A percentile compares a stretch with the other conserved stretches of the same genome.
These are phyloP conservation scores for Ormyrus pomaceus DNA, from an alignment of 2,888 invertebrate genomes.

Conservation along the genomic window DNA sequence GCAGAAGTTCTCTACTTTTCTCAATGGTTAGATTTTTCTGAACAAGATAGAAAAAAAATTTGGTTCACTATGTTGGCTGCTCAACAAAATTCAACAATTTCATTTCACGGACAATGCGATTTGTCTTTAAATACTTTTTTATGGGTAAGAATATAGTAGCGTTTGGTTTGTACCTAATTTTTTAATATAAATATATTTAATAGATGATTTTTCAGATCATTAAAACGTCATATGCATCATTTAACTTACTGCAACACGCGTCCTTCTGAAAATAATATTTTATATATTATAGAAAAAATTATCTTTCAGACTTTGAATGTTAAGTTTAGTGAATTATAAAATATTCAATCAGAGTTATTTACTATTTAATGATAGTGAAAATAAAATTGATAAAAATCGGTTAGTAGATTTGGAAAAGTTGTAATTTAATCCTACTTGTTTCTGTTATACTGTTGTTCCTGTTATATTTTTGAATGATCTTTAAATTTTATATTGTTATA, in stretches of 20 bases:
- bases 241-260: conserved; percentile 36
- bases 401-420: too few species aligned
- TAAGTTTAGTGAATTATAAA: too few species aligned
- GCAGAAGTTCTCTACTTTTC: conserved; percentile 35
- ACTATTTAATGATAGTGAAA: too few species aligned
- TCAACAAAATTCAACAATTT: conserved; percentile 24
- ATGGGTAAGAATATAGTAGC: conserved; percentile 25
- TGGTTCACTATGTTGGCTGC: conserved; percentile 43
- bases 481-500: too few species aligned
- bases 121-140: conserved; percentile 46
- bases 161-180: neutral
- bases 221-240: conserved; percentile 51
- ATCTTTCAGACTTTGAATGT: too few species aligned
- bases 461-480: too few species aligned
- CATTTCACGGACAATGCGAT: conserved; percentile 47
- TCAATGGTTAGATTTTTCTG: conserved; percentile 28
- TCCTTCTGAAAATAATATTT: too few species aligned
- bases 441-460: too few species aligned
- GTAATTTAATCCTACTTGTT: too few species aligned
- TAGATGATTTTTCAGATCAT: conserved; percentile 14
- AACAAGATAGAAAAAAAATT: conserved; percentile 9
- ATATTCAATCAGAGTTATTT: too few species aligned
- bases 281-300: too few species aligned
- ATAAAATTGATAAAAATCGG: too few species aligned
- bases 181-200: neutral